Conservation (phyloP, 1,140 invertebrate genomes). For the Venustaconcha ellipsiformis region DNA sequence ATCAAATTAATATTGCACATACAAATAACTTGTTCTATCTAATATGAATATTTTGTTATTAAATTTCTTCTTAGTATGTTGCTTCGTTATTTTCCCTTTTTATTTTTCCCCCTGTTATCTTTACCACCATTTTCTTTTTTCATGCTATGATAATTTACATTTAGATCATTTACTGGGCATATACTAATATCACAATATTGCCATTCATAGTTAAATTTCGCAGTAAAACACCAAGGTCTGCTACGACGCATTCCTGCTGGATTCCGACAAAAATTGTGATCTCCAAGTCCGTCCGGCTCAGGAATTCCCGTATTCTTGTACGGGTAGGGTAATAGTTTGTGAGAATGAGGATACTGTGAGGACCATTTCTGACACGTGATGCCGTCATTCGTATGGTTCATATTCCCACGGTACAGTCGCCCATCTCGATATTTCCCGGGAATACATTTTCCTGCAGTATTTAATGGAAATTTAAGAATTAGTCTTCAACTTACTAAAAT, state of each 20-base stretch:
- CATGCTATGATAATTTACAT: background rate
- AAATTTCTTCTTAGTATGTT: background rate
- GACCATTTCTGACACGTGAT: slow-evolving; percentile 62
- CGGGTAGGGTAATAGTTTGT: slow-evolving; percentile 36
- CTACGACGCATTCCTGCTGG: slow-evolving; percentile 33
- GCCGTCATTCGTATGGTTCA: slow-evolving; percentile 52
- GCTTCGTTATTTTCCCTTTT: background rate
- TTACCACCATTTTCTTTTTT: background rate
- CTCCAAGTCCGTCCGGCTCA: slow-evolving; percentile 28
- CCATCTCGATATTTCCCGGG: slow-evolving; percentile 44
- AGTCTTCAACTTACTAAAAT: background rate
- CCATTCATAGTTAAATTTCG: slow-evolving; percentile 44
- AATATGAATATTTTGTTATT: background rate
- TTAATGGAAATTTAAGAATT: background rate
- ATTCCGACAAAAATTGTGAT: slow-evolving; percentile 57
- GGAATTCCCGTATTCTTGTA: slow-evolving; percentile 4
- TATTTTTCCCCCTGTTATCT: background rate
- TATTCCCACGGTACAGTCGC: slow-evolving; percentile 56
- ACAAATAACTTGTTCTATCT: background rate
- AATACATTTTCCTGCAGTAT: slow-evolving; percentile 51
- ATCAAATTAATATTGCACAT: background rate
- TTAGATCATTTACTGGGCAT: slow-evolving; percentile 19
- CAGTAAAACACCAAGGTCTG: slow-evolving; percentile 53
- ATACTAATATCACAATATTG: slow-evolving; percentile 51
- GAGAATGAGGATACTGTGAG: slow-evolving; percentile 58